Base-by-base conservation (phyloP, 30 jellyfish, hydroid and myxozoan genomes). In the Aurelia coerulea region DNA sequence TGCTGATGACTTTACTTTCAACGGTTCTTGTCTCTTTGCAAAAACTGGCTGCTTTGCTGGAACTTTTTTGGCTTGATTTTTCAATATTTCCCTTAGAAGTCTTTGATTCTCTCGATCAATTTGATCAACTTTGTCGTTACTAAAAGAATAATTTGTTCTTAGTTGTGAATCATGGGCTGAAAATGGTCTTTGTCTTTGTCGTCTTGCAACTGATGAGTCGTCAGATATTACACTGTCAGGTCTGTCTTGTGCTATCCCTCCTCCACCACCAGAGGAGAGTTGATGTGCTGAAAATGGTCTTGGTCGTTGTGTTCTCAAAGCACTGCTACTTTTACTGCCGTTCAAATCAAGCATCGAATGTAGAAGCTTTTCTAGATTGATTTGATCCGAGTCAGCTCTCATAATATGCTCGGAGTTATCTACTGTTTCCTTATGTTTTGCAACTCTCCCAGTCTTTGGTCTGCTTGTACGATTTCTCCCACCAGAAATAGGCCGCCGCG, bases 51-150 rank as follows among this genome's bases (percentile, higher is more conserved):
- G 85, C 73, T 67, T 86, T 19, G 87, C 66, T 29, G 70, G 31
- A 50, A 76, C 52, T 23, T 19, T 52, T 75, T 82, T 81, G 39
- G 72, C 83, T 66, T 84, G 92, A 1, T 81, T 58, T 62, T 68
- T 15, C 75, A 88, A 49, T 69, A 94, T 64, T 74, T 90, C 95
- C 60, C 73, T 84, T 1, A 94, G 78, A 62, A 94, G 92, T 67
- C 98, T 71, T 60, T 94, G 97, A 58, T 94, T 94, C 75, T 94
- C 98, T 33, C 91, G 85, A 67, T 94, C 98, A 72, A 94, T 94
- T 39, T 79, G 82, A 12, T 89, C 83, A 7, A 94, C 98, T 84
- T 83, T 88, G n/a, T 74, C 86, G 81, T 94, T 89, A 4, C 90
- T 76, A 74, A 94, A 94, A 2, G 98, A 94, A 66, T 88, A 88